A percentile compares a stretch with the other conserved stretches of the same genome.
Conservation (phyloP, 2,888 invertebrate species). For the Sarcophaga rosellei region DNA sequence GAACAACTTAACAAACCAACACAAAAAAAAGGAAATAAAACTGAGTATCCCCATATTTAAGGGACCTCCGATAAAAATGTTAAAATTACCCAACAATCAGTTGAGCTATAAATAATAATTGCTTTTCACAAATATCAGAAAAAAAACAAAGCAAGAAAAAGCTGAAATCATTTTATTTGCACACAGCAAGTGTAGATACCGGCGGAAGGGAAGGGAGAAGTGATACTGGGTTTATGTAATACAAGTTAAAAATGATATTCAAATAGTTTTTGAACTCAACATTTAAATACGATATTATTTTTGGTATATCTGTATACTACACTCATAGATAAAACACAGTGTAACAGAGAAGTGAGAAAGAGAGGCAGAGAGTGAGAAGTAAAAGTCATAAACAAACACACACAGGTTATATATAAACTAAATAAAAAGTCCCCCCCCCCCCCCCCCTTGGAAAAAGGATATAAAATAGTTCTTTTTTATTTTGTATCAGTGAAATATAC, state of each 20-base stretch:
- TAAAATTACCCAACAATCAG: constrained; percentile 72
- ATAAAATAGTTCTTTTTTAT: constrained; percentile 25
- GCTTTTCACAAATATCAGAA: constrained; percentile 66
- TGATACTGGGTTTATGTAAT: constrained; percentile 32
- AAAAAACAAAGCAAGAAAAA: neutral
- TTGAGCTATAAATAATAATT: constrained; percentile 79
- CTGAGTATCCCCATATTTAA: neutral
- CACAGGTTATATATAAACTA: constrained; percentile 40
- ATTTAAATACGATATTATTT: constrained; percentile 60
- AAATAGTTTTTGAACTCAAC: constrained; percentile 65
- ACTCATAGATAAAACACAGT: too few relatives aligned
- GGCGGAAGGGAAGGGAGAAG: neutral
- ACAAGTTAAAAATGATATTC: constrained; percentile 61
- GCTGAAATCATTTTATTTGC: neutral
- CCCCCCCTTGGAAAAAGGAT: constrained; percentile 56
- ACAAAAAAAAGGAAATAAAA: neutral
- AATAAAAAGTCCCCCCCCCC: constrained; percentile 51
- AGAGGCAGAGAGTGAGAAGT: constrained; percentile 6
- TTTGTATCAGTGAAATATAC: constrained; percentile 2
- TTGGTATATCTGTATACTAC: too few relatives aligned
- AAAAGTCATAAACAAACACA: constrained; percentile 60
- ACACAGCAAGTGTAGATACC: neutral
- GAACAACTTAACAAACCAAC: neutral
- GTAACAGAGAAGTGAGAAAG: too few relatives aligned
- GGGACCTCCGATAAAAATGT: constrained; percentile 26